Conservation (phyloP, 1,140 invertebrate species). For the Panulirus ornatus region DNA sequence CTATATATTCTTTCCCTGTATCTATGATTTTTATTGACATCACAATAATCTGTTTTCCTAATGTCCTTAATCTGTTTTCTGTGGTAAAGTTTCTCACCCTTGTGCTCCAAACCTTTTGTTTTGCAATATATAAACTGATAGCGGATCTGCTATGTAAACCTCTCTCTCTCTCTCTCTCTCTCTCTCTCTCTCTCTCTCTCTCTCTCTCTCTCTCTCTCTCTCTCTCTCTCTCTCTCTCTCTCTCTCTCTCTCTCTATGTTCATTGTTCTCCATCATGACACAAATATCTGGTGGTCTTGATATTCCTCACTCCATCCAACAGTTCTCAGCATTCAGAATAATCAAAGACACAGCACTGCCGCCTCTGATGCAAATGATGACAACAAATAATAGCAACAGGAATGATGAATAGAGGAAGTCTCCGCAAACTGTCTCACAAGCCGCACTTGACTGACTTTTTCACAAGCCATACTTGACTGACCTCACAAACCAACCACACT, state of each 20-base stretch:
- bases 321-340: no score
- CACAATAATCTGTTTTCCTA: not conserved
- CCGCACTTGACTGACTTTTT: no score
- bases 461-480: no score
- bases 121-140: not conserved
- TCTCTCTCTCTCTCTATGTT: not conserved
- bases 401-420: no score
- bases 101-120: not conserved
- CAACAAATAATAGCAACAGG: no score
- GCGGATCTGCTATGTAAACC: not conserved
- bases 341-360: no score
- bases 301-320: no score
- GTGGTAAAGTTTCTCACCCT: not conserved
- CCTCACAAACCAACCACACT: no score
- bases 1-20: not conserved
- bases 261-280: not conserved
- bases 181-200: conserved; percentile 19
- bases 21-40: not conserved
- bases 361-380: no score
- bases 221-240: conserved; percentile 24
- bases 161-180: conserved; percentile 16
- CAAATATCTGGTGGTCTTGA: no score
- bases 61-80: not conserved
- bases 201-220: not conserved
- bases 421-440: no score